Evolutionary conservation across 1,140 invertebrate species (phyloP).

Genomic region (Eurosta solidaginis): DNA sequence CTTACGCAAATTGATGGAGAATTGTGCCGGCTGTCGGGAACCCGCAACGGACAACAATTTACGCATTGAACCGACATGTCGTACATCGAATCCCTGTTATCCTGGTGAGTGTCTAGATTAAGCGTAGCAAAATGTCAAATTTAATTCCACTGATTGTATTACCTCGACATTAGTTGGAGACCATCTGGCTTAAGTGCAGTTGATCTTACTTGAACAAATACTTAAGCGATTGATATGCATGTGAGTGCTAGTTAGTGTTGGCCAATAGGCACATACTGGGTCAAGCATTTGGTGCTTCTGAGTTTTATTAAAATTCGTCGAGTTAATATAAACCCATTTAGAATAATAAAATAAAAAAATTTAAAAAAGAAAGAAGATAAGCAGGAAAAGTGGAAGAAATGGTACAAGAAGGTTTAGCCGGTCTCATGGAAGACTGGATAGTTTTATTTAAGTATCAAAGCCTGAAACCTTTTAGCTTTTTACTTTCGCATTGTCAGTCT

Average conservation of each 20-base stretch:
- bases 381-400: too few relatives aligned
- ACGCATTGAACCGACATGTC: constrained; percentile 54
- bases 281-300: too few relatives aligned
- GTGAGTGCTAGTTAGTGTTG: not conserved
- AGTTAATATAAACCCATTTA: too few relatives aligned
- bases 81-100: constrained; percentile 70
- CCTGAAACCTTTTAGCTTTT: too few relatives aligned
- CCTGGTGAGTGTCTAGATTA: constrained; percentile 63
- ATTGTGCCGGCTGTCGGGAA: constrained; percentile 73
- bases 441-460: too few relatives aligned
- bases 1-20: constrained; percentile 73
- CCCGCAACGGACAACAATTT: constrained; percentile 46
- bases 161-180: not conserved
- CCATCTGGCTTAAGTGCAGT: not conserved
- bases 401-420: too few relatives aligned
- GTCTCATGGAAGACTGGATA: too few relatives aligned
- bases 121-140: constrained; percentile 11
- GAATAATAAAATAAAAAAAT: too few relatives aligned
- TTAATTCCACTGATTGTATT: not conserved
- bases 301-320: too few relatives aligned
- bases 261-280: too few relatives aligned
- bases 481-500: too few relatives aligned
- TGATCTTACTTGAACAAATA: not conserved
- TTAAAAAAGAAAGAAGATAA: too few relatives aligned
- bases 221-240: not conserved